phyloP scores from a whole-genome alignment of 2,888 invertebrate species.

The Drosophila koepferae region DNA sequence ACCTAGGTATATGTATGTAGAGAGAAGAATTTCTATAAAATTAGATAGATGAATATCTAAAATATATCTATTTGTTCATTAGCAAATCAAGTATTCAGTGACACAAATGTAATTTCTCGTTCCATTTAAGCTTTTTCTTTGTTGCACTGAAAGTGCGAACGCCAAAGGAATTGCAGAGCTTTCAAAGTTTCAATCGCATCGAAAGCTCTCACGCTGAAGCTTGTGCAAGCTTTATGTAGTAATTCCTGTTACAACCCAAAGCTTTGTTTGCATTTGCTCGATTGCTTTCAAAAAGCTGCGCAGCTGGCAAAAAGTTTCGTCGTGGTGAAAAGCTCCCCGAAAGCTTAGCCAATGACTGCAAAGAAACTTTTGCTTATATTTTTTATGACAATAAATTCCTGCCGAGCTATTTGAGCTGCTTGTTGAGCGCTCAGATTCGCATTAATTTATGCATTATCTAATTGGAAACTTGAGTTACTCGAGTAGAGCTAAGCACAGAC shows the following conservation, averaged over 20 bases:
- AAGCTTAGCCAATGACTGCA: neutral
- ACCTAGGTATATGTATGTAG: too few species aligned
- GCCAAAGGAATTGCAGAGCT: neutral
- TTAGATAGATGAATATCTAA: too few species aligned
- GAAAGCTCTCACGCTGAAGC: neutral
- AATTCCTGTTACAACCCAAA: neutral
- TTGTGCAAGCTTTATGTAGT: neutral
- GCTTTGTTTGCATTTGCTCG: neutral
- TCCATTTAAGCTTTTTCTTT: neutral
- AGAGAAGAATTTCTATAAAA: too few species aligned
- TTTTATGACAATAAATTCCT: neutral
- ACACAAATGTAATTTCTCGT: neutral
- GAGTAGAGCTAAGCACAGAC: neutral
- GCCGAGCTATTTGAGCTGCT: neutral
- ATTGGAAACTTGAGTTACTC: conserved; percentile 8
- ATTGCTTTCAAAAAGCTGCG: neutral
- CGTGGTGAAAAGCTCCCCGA: neutral
- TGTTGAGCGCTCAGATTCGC: neutral
- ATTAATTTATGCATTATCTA: conserved; percentile 19
- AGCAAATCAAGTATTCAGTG: too few species aligned
- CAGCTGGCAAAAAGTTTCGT: too few species aligned
- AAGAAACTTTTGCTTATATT: neutral
- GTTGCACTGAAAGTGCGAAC: neutral
- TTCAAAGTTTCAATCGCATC: neutral
- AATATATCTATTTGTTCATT: too few species aligned